A percentile compares a stretch with the other conserved stretches of the same genome.
These are phyloP conservation scores for Scomber colias DNA, from an alignment of 2,113 vertebrate species.

Conservation along the genomic window DNA sequence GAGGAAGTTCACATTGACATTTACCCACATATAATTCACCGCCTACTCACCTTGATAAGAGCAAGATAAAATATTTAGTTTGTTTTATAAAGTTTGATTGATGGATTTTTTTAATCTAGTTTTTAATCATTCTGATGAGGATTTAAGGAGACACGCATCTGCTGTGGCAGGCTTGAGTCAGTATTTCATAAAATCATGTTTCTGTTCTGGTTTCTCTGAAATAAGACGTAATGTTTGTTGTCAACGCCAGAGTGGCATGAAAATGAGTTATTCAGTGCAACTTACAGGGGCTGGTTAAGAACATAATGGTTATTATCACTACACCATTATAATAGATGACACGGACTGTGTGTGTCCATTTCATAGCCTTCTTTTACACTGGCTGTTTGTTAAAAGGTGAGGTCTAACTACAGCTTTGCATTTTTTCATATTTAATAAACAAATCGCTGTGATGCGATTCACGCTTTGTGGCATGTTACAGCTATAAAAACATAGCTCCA, in stretches of 20 bases:
- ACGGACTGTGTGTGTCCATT: background rate
- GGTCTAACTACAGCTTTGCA: background rate
- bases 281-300: background rate
- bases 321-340: background rate
- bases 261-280: background rate
- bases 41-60: background rate
- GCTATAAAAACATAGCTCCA: background rate
- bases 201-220: conserved; percentile 12
- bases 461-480: background rate
- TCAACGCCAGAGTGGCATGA: background rate
- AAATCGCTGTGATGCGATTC: no score
- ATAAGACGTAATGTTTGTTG: background rate
- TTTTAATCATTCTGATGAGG: no score
- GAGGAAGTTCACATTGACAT: background rate
- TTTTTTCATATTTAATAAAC: background rate
- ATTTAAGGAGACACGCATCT: no score
- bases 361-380: background rate
- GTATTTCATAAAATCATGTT: background rate
- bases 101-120: no score
- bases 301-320: background rate
- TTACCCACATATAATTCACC: background rate
- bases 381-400: background rate
- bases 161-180: no score
- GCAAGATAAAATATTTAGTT: no score
- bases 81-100: no score